Conservation (phyloP, 2,888 invertebrate species). For the Cephus runcator region DNA sequence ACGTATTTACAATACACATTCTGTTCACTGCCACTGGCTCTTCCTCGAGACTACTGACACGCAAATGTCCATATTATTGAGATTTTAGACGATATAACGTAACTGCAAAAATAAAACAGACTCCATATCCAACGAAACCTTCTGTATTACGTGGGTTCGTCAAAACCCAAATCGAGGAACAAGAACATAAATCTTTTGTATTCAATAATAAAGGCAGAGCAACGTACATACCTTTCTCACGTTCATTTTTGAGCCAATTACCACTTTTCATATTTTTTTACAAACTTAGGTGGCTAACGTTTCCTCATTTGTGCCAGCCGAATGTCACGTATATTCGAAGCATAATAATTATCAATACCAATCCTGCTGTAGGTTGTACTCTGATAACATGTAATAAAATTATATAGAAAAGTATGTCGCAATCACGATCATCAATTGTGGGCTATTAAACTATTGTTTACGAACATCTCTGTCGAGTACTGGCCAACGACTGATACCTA, state of each 20-base stretch:
- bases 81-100: conserved; percentile 29
- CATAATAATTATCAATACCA: background rate
- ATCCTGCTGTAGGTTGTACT: conserved; percentile 51
- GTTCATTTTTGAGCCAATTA: conserved; percentile 49
- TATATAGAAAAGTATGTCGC: conserved; percentile 51
- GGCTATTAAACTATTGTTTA: background rate
- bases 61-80: conserved; percentile 31
- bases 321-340: conserved; percentile 61
- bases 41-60: conserved; percentile 43
- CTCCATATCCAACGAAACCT: conserved; percentile 15
- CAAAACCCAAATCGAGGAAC: conserved; percentile 23
- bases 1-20: conserved; percentile 50
- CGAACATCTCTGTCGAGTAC: background rate
- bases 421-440: background rate
- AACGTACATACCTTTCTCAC: conserved; percentile 32
- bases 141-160: conserved; percentile 19
- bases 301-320: conserved; percentile 52
- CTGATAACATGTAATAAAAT: conserved; percentile 61
- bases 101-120: conserved; percentile 17
- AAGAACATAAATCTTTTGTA: conserved; percentile 39
- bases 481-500: background rate
- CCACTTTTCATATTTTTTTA: conserved; percentile 51
- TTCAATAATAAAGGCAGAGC: conserved; percentile 33
- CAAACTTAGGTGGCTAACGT: conserved; percentile 43
- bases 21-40: conserved; percentile 60